Evolutionary conservation across 2,113 vertebrate species (phyloP).

Genomic region (Lophura nycthemera): DNA sequence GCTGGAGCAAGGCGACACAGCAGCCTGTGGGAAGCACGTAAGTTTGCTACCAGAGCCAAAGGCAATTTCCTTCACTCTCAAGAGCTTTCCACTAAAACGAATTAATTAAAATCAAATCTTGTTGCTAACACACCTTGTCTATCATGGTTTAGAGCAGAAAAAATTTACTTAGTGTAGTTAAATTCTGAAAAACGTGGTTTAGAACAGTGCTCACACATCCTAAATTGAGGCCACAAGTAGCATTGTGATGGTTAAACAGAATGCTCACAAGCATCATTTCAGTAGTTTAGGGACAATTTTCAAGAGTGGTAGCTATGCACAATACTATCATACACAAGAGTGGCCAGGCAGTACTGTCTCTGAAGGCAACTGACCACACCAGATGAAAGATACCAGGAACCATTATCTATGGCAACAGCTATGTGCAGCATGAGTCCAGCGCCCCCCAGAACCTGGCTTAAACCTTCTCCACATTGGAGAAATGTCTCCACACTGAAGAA

Average conservation of each 20-base stretch:
- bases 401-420: neutral
- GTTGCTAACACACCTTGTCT: neutral
- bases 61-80: neutral
- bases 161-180: neutral
- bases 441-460: neutral
- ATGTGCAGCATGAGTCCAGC: neutral
- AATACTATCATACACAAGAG: neutral
- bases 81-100: neutral
- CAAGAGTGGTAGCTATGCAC: neutral
- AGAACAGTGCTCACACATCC: neutral
- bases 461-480: neutral
- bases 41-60: neutral
- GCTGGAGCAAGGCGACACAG: neutral
- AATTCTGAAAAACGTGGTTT: neutral
- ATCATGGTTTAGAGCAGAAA: neutral
- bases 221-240: neutral
- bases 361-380: neutral
- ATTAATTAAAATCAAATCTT: neutral
- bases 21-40: accelerated
- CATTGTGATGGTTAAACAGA: neutral
- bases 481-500: neutral
- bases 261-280: neutral
- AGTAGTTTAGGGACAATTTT: neutral
- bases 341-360: neutral
- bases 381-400: neutral